phyloP scores from a whole-genome alignment of 92 coral and sea anemone species.

The Chrysogorgia sp. region DNA sequence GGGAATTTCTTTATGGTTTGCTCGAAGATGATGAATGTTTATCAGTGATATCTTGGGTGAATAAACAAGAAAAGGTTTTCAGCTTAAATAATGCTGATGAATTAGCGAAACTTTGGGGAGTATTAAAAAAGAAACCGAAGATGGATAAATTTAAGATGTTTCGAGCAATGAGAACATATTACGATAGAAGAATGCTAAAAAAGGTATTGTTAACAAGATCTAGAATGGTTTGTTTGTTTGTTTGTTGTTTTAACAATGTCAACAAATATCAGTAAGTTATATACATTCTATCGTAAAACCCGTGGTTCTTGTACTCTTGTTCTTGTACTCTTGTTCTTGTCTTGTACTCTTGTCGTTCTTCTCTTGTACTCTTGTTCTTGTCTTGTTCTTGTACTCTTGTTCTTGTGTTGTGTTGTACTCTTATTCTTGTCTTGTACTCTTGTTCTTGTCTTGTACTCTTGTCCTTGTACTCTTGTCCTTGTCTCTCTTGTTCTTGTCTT shows the following conservation, averaged over 20 bases:
- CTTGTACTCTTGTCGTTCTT: no score
- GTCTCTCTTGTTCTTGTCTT: no score
- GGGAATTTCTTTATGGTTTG: slow-evolving; percentile 24
- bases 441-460: no score
- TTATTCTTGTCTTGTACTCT: no score
- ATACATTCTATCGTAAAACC: no score
- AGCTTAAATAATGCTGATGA: slow-evolving; percentile 7
- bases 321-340: no score
- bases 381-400: no score
- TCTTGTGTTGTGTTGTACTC: no score
- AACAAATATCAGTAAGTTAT: neutral
- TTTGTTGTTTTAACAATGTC: neutral
- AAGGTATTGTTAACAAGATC: neutral
- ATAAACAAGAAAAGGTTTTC: neutral
- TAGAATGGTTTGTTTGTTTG: no score
- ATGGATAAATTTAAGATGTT: slow-evolving; percentile 22
- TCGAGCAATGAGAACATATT: slow-evolving; percentile 31
- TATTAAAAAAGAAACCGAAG: slow-evolving; percentile 7
- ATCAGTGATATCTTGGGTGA: slow-evolving; percentile 13
- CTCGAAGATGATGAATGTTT: slow-evolving; percentile 23
- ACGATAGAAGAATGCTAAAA: slow-evolving; percentile 20
- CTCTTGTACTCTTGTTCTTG: no score
- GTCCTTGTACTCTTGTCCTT: no score
- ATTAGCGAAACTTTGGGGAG: slow-evolving; percentile 22
- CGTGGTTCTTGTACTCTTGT: no score